Percentiles rank a stretch among this genome's conserved stretches.
These are phyloP conservation scores for Hyperoplus lanceolatus DNA, from an alignment of 2,797 vertebrate genomes.

Conservation along the genomic window DNA sequence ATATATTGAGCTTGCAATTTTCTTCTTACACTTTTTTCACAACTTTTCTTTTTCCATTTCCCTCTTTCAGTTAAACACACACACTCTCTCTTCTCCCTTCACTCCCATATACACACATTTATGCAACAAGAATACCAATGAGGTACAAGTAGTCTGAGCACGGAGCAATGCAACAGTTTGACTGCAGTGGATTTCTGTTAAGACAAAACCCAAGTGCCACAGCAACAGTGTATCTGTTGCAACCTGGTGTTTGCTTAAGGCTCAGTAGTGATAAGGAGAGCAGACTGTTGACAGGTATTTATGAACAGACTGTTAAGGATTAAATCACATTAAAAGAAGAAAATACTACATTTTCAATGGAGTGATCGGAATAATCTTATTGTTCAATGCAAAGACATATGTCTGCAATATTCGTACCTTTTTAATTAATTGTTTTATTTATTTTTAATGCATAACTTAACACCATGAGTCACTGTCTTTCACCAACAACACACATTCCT, in stretches of 20 bases:
- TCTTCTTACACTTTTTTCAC: slow-evolving; percentile 46
- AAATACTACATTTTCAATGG: background rate
- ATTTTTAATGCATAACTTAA: background rate
- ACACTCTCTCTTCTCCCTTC: slow-evolving; percentile 14
- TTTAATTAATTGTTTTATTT: too few species aligned
- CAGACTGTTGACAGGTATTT: background rate
- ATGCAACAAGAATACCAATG: slow-evolving; percentile 77
- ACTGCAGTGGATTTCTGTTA: slow-evolving; percentile 78
- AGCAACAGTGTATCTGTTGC: slow-evolving; percentile 28
- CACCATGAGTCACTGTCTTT: background rate
- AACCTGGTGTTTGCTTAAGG: slow-evolving; percentile 12
- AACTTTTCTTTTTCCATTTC: slow-evolving; percentile 20
- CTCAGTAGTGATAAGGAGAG: slow-evolving; percentile 1
- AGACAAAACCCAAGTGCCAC: slow-evolving; percentile 54
- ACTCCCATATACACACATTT: slow-evolving; percentile 45
- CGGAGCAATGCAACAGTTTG: slow-evolving; percentile 83
- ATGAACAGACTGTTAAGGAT: background rate
- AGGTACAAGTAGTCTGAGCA: slow-evolving; percentile 74
- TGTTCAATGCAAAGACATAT: background rate
- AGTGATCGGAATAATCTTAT: background rate
- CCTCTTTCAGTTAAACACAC: slow-evolving; percentile 17
- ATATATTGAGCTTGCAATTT: slow-evolving; percentile 42
- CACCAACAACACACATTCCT: background rate
- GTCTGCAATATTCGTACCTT: background rate
- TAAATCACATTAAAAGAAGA: background rate